Evolutionary conservation across 2,113 vertebrate genomes (phyloP).

Genomic region (Ammospiza caudacuta): DNA sequence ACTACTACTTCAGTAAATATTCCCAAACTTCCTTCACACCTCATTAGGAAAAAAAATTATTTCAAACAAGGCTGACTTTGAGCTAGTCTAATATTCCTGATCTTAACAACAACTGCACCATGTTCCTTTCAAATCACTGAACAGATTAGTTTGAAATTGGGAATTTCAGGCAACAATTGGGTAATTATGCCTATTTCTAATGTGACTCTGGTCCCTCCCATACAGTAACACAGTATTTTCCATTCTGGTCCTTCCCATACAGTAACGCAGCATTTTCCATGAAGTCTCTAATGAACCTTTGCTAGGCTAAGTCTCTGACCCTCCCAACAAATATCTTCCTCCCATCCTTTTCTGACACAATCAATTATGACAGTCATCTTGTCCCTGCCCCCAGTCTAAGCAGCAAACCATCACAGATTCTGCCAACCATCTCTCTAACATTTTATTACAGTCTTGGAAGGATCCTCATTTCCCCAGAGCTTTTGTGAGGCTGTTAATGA

Average conservation of each 20-base stretch:
- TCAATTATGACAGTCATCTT: not conserved
- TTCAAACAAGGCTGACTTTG: not conserved
- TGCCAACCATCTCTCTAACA: not conserved
- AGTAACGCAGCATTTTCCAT: not conserved
- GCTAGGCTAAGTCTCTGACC: not conserved
- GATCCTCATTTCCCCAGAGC: not conserved
- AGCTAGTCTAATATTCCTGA: not conserved
- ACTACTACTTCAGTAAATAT: not conserved
- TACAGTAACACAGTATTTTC: not conserved
- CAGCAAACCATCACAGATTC: not conserved
- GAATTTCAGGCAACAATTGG: not conserved
- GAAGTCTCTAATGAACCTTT: not conserved
- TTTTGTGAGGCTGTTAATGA: not conserved
- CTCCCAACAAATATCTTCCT: not conserved
- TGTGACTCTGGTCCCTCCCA: not conserved
- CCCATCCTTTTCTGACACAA: not conserved
- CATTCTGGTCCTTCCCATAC: not conserved
- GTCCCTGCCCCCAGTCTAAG: not conserved
- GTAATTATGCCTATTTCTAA: not conserved
- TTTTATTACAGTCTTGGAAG: not conserved
- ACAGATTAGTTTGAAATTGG: not conserved
- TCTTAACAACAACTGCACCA: not conserved
- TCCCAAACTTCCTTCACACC: not conserved
- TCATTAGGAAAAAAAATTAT: not conserved
- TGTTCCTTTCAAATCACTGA: not conserved